A percentile compares a stretch with the other conserved stretches of the same genome.
Evolutionary conservation across 92 coral and sea anemone species (phyloP).

Genomic region (Porites divaricata): DNA sequence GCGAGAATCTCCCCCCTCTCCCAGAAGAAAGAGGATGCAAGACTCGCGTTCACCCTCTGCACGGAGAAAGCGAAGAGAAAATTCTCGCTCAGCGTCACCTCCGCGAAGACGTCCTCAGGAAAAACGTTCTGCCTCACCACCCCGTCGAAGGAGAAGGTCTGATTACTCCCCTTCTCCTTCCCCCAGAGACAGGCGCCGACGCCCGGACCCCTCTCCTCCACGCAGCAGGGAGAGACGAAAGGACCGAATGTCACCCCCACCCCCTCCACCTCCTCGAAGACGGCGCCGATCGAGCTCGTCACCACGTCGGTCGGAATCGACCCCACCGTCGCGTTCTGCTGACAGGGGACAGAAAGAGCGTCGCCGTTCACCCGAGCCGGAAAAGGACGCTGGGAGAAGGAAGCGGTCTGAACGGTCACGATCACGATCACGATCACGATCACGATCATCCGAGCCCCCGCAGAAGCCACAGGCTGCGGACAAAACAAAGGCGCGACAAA

Average conservation of each 20-base stretch:
- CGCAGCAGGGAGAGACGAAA: conserved; percentile 69
- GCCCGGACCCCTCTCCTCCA: conserved; percentile 70
- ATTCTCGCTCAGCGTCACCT: conserved; percentile 68
- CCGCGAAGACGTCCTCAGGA: conserved; percentile 51
- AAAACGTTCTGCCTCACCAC: conserved; percentile 50
- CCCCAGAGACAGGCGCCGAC: conserved; percentile 73
- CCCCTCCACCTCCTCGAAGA: conserved; percentile 58
- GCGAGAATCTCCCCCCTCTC: conserved; percentile 58
- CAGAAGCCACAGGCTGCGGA: conserved; percentile 37
- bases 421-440: conserved; percentile 56
- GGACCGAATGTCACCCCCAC: conserved; percentile 66
- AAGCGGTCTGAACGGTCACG: conserved; percentile 41
- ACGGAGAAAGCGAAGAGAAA: conserved; percentile 52
- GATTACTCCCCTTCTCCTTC: conserved; percentile 60
- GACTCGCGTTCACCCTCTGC: conserved; percentile 58
- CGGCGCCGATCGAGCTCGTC: conserved; percentile 57
- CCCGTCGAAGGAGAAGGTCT: conserved; percentile 56
- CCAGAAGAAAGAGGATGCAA: conserved; percentile 36
- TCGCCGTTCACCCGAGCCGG: conserved; percentile 54
- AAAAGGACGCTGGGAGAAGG: conserved; percentile 22
- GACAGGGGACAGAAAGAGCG: conserved; percentile 29
- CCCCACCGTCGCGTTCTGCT: conserved; percentile 37
- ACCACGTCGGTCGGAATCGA: conserved; percentile 63
- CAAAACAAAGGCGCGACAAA: conserved; percentile 36
- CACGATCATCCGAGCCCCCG: conserved; percentile 20